Conservation (phyloP, 2,113 vertebrate species). For the Leptosomus discolor region DNA sequence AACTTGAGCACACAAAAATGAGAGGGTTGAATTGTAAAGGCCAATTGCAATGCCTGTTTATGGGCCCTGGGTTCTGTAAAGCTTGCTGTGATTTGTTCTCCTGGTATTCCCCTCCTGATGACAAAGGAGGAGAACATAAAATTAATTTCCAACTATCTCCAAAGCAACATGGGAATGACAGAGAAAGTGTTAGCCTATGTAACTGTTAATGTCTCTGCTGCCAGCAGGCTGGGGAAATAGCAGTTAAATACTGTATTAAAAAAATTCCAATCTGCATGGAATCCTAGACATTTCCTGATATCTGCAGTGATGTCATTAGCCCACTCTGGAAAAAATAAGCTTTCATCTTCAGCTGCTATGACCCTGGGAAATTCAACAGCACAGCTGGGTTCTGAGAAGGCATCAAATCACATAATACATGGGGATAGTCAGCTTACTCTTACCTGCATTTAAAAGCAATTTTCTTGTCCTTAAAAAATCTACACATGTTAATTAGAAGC, state of each 20-base stretch:
- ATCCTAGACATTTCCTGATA: neutral
- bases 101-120: neutral
- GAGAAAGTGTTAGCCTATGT: neutral
- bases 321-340: neutral
- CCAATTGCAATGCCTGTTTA: neutral
- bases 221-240: neutral
- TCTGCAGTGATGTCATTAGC: neutral
- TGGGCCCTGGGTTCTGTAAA: neutral
- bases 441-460: conserved; percentile 70
- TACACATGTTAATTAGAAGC: conserved; percentile 67
- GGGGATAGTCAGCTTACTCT: conserved; percentile 25
- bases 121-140: neutral
- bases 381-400: neutral
- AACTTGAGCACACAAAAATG: neutral
- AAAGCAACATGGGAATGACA: neutral
- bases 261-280: neutral
- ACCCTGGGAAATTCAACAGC: neutral
- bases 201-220: neutral
- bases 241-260: neutral
- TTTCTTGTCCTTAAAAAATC: conserved; percentile 71
- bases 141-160: neutral
- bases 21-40: neutral
- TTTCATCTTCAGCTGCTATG: neutral
- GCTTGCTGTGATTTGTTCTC: neutral
- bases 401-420: conserved; percentile 11